phyloP scores from a whole-genome alignment of 2,888 invertebrate species.

The Yponomeuta malinellus region DNA sequence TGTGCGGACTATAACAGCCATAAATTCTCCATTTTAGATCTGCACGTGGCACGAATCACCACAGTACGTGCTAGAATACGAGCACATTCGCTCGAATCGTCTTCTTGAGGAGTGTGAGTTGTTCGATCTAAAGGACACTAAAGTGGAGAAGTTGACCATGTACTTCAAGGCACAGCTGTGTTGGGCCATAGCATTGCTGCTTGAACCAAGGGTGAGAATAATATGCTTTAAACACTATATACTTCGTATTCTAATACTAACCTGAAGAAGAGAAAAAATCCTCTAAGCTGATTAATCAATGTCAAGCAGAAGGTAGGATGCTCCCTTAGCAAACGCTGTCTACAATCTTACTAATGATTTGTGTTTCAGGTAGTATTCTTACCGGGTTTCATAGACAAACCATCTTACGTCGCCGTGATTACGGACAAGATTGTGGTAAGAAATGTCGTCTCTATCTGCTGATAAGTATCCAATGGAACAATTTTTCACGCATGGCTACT shows the following conservation, averaged over 20 bases:
- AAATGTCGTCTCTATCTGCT: neutral
- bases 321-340: too few species aligned
- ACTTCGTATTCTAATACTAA: neutral
- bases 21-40: slow-evolving; percentile 32
- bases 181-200: slow-evolving; percentile 55
- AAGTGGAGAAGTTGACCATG: slow-evolving; percentile 34
- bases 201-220: slow-evolving; percentile 50
- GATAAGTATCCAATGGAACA: too few species aligned
- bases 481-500: too few species aligned
- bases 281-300: too few species aligned
- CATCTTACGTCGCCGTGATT: slow-evolving; percentile 39
- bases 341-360: neutral
- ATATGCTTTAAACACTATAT: neutral
- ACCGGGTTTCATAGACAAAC: slow-evolving; percentile 33
- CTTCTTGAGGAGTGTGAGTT: slow-evolving; percentile 45
- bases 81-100: slow-evolving; percentile 32
- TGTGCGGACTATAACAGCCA: too few species aligned
- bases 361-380: slow-evolving; percentile 48
- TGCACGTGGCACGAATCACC: slow-evolving; percentile 45
- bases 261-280: neutral
- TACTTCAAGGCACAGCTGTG: slow-evolving; percentile 61
- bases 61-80: slow-evolving; percentile 36
- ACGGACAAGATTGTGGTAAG: slow-evolving; percentile 59
- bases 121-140: slow-evolving; percentile 30
- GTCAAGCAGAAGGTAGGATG: too few species aligned